Evolutionary conservation across 1,140 invertebrate species (phyloP).

Genomic region (Chrysopa pallens): DNA sequence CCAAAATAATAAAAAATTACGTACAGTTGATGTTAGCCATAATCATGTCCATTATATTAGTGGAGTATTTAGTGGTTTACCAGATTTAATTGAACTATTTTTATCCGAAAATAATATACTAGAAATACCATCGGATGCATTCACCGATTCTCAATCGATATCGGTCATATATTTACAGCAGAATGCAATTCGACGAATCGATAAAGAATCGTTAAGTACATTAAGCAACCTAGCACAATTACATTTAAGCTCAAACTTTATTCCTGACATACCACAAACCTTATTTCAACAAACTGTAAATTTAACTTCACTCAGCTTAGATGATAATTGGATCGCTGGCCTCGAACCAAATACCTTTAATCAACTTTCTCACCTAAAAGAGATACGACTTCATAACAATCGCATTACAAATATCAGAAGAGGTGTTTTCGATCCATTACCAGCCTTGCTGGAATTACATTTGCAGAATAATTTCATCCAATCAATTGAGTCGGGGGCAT

Average conservation of each 20-base stretch:
- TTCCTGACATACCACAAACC: conserved; percentile 50
- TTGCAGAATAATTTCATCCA: conserved; percentile 73
- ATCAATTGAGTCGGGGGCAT: conserved; percentile 62
- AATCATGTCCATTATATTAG: conserved; percentile 75
- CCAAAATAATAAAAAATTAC: conserved; percentile 48
- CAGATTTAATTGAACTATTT: conserved; percentile 61
- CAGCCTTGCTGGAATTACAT: conserved; percentile 64
- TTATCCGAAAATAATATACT: conserved; percentile 82
- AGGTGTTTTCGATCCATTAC: conserved; percentile 63
- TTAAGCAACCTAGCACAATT: conserved; percentile 60
- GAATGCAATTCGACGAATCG: conserved; percentile 64
- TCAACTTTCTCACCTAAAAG: conserved; percentile 49
- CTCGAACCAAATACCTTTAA: conserved; percentile 64
- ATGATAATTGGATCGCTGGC: conserved; percentile 73
- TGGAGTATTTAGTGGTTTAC: conserved; percentile 61
- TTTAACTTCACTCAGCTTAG: conserved; percentile 68
- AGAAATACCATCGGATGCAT: conserved; percentile 63
- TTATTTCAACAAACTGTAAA: conserved; percentile 55
- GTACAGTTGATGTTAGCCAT: conserved; percentile 69
- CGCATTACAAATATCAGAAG: conserved; percentile 50
- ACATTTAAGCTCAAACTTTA: conserved; percentile 73
- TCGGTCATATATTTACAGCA: conserved; percentile 73
- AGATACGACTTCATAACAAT: conserved; percentile 79
- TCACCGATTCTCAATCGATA: conserved; percentile 54
- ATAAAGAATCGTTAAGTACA: conserved; percentile 50